Conservation (phyloP, 2,888 invertebrate species). For the Terebella lapidaria region DNA sequence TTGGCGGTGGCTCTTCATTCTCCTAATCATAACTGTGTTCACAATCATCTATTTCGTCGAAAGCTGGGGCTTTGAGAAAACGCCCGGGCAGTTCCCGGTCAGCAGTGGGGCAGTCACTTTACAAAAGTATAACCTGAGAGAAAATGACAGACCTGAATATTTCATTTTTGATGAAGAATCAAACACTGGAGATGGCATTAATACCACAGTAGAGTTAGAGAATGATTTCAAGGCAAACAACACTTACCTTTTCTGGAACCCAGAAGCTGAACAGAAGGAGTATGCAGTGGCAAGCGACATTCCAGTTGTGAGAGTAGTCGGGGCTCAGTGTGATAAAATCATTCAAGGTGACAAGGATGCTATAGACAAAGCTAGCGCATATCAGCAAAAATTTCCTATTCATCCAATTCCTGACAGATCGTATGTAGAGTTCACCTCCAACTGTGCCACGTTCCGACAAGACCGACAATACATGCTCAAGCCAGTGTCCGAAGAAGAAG, state of each 20-base stretch:
- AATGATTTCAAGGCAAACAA: too few relatives aligned
- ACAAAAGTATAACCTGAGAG: too few relatives aligned
- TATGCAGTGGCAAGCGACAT: not conserved
- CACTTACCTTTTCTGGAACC: not conserved
- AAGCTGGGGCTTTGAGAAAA: too few relatives aligned
- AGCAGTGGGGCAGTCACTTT: too few relatives aligned
- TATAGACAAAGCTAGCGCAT: not conserved
- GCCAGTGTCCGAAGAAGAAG: constrained; percentile 15
- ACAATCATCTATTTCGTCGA: too few relatives aligned
- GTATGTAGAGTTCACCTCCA: not conserved
- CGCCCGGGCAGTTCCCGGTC: too few relatives aligned
- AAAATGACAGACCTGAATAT: too few relatives aligned
- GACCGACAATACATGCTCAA: constrained; percentile 4
- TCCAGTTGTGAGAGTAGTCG: not conserved
- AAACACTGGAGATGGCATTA: too few relatives aligned
- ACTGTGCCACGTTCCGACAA: constrained; percentile 3
- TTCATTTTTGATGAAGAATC: too few relatives aligned
- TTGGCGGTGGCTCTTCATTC: too few relatives aligned
- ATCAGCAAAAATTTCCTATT: not conserved
- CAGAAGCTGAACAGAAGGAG: not conserved
- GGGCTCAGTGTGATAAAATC: not conserved
- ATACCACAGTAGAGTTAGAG: too few relatives aligned
- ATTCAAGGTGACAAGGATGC: not conserved
- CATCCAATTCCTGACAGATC: not conserved
- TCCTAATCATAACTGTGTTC: too few relatives aligned